phyloP scores from a whole-genome alignment of 2,797 vertebrate species.

The Petrocephalus schoutedeni region DNA sequence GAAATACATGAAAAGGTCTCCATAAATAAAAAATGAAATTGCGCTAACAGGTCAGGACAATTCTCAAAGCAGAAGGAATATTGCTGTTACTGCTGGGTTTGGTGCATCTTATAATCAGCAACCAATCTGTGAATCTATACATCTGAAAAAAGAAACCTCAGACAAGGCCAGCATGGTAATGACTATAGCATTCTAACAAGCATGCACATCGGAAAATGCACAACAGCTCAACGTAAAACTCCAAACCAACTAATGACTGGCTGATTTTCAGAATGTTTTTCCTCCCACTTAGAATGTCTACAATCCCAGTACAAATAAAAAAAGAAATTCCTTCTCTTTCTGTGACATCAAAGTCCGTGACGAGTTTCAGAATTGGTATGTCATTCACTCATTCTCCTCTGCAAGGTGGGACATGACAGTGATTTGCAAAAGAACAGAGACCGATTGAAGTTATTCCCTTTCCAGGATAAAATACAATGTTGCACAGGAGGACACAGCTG shows the following conservation, averaged over 20 bases:
- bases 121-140: neutral
- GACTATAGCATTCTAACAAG: neutral
- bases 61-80: neutral
- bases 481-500: neutral
- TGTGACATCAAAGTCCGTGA: neutral
- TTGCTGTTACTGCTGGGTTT: neutral
- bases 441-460: neutral
- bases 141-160: neutral
- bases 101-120: neutral
- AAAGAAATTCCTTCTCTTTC: neutral
- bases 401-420: neutral
- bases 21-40: constrained; percentile 11
- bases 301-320: neutral
- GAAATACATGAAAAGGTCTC: neutral
- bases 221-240: neutral
- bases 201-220: neutral
- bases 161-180: neutral
- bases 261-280: neutral
- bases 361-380: neutral
- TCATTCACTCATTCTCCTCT: neutral
- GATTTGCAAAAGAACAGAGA: neutral
- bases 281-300: neutral
- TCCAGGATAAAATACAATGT: neutral
- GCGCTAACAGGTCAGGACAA: neutral
- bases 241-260: neutral